Conservation (phyloP, 1,140 invertebrate genomes). For the Ptiloglossa arizonensis region DNA sequence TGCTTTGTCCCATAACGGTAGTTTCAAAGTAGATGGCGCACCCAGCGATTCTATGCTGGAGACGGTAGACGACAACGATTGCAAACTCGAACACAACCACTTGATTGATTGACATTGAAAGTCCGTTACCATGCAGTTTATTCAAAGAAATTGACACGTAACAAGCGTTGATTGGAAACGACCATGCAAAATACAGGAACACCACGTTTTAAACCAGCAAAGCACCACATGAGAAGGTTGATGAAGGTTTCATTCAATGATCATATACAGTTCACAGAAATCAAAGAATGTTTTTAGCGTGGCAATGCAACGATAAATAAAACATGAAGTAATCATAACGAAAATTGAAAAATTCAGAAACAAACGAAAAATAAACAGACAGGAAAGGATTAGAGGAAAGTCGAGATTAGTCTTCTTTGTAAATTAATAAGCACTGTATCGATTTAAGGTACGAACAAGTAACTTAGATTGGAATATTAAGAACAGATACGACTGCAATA, state of each 20-base stretch:
- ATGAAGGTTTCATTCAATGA: not conserved
- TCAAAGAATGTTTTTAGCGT: conserved; percentile 29
- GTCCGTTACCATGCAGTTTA: conserved; percentile 12
- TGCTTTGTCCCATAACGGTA: conserved; percentile 88
- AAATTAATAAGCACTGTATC: conserved; percentile 48
- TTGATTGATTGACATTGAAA: conserved; percentile 46
- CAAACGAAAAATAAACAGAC: conserved; percentile 59
- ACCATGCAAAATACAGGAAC: conserved; percentile 1
- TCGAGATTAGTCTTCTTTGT: conserved; percentile 64
- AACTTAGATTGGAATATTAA: conserved; percentile 14
- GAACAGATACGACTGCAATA: conserved; percentile 35
- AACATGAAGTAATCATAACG: conserved; percentile 37
- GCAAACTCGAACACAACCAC: conserved; percentile 83
- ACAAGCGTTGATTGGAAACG: not conserved
- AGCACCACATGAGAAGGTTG: not conserved
- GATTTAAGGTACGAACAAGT: conserved; percentile 42
- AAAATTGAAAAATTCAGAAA: conserved; percentile 44
- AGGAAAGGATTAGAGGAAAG: conserved; percentile 60
- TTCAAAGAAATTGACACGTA: not conserved
- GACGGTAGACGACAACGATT: conserved; percentile 80
- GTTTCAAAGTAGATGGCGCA: conserved; percentile 82
- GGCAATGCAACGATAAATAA: conserved; percentile 23
- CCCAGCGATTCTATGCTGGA: conserved; percentile 81
- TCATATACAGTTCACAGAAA: conserved; percentile 8
- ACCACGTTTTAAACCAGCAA: conserved; percentile 16